Conservation (phyloP, 2,888 invertebrate species). For the Drosophila longiperda region DNA sequence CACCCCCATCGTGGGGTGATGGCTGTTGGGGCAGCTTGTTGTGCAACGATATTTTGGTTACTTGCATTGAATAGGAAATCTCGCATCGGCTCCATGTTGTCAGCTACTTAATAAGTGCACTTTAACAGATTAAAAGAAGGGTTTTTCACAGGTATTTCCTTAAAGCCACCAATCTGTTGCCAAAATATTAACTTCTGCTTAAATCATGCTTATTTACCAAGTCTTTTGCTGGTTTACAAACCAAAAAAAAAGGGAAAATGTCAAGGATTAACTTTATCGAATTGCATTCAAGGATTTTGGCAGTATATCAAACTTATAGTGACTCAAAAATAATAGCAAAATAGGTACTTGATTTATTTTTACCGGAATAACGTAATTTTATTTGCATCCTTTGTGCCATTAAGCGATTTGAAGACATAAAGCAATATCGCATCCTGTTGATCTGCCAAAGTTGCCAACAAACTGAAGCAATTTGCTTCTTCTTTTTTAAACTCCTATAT, state of each 20-base stretch:
- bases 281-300: not conserved
- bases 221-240: not conserved
- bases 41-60: slow-evolving; percentile 15
- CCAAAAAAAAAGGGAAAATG: not conserved
- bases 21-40: not conserved
- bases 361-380: not conserved
- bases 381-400: not conserved
- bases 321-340: not conserved
- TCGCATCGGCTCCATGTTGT: not conserved
- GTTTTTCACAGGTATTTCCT: not conserved
- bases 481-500: not conserved
- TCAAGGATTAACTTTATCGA: not conserved
- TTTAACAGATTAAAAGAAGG: slow-evolving; percentile 3
- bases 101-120: not conserved
- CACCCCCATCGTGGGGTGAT: not conserved
- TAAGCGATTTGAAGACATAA: not conserved
- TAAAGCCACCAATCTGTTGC: not conserved
- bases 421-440: slow-evolving; percentile 28
- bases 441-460: slow-evolving; percentile 14
- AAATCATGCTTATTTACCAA: too few species aligned
- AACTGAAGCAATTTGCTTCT: not conserved
- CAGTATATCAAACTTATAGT: not conserved
- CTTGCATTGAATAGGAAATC: slow-evolving; percentile 2
- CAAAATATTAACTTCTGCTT: not conserved
- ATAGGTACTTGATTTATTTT: not conserved